Evolutionary conservation across 2,888 invertebrate species (phyloP), one percentile per base, ranked within the genome.

Genomic region (Heliconius ethilla): DNA sequence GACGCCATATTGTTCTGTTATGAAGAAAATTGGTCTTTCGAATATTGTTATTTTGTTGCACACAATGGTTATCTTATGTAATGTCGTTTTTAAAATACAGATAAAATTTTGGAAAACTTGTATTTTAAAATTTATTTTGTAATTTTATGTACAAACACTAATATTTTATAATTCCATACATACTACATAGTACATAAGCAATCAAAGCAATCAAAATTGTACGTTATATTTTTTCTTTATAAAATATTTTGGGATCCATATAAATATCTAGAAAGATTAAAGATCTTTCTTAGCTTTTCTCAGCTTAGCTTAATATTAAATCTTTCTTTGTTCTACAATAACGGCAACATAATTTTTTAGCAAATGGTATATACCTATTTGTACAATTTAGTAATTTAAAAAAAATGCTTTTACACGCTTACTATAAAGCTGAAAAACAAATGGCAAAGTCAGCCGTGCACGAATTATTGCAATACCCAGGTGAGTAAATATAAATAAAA

Each of bases 391-490:
- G 63, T 74, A 59, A 62, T 62, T 3, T 3, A 59, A 62, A n/a
- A 33, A 67, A 65, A 78, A 76, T 73, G 76, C 78, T 78, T 76
- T 80, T 75, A 80, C 81, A 81, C 81, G 81, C 81, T 78, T 80
- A 74, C 78, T 77, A 51, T 85, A 83, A 86, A 94, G 94, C 88
- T 94, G 83, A 89, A 90, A 90, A 92, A 92, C 84, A 93, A 93
- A 86, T 94, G 94, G 94, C 94, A 93, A 88, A 90, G 90, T 80
- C 90, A 92, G 74, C 92, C 93, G 40, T 88, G 89, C 78, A 89
- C 89, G 87, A 86, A 90, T 89, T 88, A 92, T 95, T 88, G 95
- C 92, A 90, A 92, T 89, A 83, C 86, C 89, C 85, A 94, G 91
- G 94, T 94, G 86, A 83, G 90, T 82, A 45, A 51, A 45, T 45